A percentile compares a stretch with the other conserved stretches of the same genome.
Evolutionary conservation across 2,888 invertebrate genomes (phyloP).

Genomic region (Nomada lathburiana): DNA sequence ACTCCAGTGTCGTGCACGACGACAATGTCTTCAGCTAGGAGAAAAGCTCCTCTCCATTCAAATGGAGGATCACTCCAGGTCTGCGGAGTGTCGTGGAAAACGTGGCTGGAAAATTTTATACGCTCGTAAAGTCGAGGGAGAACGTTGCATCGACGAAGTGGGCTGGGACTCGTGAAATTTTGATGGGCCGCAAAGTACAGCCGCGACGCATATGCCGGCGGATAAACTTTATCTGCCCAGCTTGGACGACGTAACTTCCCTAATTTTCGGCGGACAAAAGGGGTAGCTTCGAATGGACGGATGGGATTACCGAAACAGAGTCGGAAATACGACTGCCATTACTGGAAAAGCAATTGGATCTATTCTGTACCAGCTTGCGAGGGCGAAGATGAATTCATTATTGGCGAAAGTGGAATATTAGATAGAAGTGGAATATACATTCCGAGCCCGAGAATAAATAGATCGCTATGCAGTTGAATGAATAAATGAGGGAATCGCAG

Average conservation of each 20-base stretch:
- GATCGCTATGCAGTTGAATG: too few species aligned
- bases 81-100: slow-evolving; percentile 5
- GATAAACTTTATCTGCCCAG: slow-evolving; percentile 20
- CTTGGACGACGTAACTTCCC: slow-evolving; percentile 42
- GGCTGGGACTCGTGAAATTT: slow-evolving; percentile 43
- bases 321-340: too few species aligned
- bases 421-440: too few species aligned
- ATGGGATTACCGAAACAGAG: too few species aligned
- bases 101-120: slow-evolving; percentile 4
- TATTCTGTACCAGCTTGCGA: neutral
- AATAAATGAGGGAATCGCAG: too few species aligned
- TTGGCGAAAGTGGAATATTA: too few species aligned
- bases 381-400: too few species aligned
- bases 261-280: slow-evolving; percentile 60
- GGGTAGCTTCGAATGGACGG: slow-evolving; percentile 39
- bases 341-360: slow-evolving; percentile 35
- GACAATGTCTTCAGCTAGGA: neutral
- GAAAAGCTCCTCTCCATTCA: neutral
- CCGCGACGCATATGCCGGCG: slow-evolving; percentile 20
- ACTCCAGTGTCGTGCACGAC: too few species aligned
- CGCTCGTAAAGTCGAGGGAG: neutral
- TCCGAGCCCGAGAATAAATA: too few species aligned
- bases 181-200: slow-evolving; percentile 33
- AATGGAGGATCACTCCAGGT: slow-evolving; percentile 17
- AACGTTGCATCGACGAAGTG: neutral